A percentile compares a stretch with the other conserved stretches of the same genome.
phyloP scores from a whole-genome alignment of 2,888 invertebrate species.

The Hofmannophila pseudospretella region DNA sequence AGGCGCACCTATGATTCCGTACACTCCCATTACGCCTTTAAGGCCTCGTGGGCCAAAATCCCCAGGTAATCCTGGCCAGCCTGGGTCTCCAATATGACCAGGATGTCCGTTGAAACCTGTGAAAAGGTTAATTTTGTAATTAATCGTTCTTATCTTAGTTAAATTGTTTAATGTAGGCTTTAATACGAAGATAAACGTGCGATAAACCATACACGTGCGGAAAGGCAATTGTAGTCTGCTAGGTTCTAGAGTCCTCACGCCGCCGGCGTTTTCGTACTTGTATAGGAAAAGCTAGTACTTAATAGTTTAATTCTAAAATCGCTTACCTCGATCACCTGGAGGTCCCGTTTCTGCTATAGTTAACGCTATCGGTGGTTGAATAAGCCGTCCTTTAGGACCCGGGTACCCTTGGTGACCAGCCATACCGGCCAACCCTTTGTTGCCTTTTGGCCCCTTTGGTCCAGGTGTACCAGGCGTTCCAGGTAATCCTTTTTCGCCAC shows the following conservation, averaged over 20 bases:
- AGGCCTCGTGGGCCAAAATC: slow-evolving; percentile 46
- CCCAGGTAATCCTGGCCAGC: slow-evolving; percentile 44
- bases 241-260: too few relatives aligned
- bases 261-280: too few relatives aligned
- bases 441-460: slow-evolving; percentile 62
- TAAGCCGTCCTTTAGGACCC: slow-evolving; percentile 63
- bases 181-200: too few relatives aligned
- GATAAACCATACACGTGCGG: too few relatives aligned
- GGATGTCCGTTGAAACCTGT: slow-evolving; percentile 63
- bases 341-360: slow-evolving; percentile 69
- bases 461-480: slow-evolving; percentile 74
- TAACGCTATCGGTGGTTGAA: slow-evolving; percentile 33
- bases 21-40: slow-evolving; percentile 59
- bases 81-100: slow-evolving; percentile 59
- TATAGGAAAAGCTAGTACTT: too few relatives aligned
- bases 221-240: too few relatives aligned
- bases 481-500: slow-evolving; percentile 39
- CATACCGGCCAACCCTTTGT: slow-evolving; percentile 52
- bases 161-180: too few relatives aligned
- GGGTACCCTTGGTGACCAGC: slow-evolving; percentile 73
- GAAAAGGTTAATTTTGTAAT: slow-evolving; percentile 6
- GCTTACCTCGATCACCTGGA: slow-evolving; percentile 78
- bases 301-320: too few relatives aligned
- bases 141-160: too few relatives aligned
- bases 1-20: slow-evolving; percentile 64